Evolutionary conservation across 1,140 invertebrate genomes (phyloP), one percentile per base, ranked within the genome.

Genomic region (Aporrectodea caliginosa): DNA sequence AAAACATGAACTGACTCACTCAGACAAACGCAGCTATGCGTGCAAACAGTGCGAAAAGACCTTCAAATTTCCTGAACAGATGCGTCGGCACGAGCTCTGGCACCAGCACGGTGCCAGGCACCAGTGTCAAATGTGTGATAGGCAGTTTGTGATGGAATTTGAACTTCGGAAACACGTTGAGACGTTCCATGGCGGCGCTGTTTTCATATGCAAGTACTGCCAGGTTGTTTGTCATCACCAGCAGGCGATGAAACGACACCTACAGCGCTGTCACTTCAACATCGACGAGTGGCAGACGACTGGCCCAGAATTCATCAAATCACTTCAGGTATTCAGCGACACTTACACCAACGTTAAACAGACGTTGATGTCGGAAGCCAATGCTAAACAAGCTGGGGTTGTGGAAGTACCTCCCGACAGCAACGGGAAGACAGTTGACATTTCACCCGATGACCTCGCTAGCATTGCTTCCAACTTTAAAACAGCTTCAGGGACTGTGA

Each of bases 201-300:
- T 88, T 69, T 90, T 89, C 81, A 82, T 86, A 1, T 90, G 90
- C 83, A 85, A 86, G 12, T 85, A 87, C 70, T 90, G 90, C 81
- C 81, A 84, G 29, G 84, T 85, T 80, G 82, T 84, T 77, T 84
- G 88, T 83, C 77, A 84, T 2, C 85, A 85, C 74, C 80, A 82
- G 29, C 88, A 90, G 81, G 89, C 89, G 16, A 83, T 90, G 75
- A 83, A 85, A 43, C 77, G 90, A 2, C 90, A 90, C 82, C 87
- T 90, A 77, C 85, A 87, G 75, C 83, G 87, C 1, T 87, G 88
- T 78, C 90, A 90, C 77, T 83, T 83, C 0, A 84, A 84, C 31
- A 71, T 83, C 22, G 35, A 35, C 2, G 74, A 83, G 27, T 72
- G 85, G 33, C 82, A 85, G 35, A 80, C 82, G 16, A 76, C 84